Evolutionary conservation across 2,113 vertebrate species (phyloP).

Genomic region (Daubentonia madagascariensis): DNA sequence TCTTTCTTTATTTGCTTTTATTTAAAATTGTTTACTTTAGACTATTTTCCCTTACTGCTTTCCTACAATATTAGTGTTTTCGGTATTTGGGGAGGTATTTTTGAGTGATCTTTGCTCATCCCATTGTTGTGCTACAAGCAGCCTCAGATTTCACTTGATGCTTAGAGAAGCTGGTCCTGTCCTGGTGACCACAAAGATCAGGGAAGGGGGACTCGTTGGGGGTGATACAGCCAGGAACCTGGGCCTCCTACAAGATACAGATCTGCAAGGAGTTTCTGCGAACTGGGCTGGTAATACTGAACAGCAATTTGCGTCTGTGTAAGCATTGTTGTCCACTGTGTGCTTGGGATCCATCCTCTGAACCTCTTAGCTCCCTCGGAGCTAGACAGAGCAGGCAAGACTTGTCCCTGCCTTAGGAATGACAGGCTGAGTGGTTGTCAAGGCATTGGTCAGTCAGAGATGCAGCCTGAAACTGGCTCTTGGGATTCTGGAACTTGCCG

Average conservation of each 20-base stretch:
- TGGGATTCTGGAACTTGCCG: fast-evolving
- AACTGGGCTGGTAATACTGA: not conserved
- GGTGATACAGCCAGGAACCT: not conserved
- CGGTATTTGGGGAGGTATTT: not conserved
- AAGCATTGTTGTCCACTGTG: fast-evolving
- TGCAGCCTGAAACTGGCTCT: not conserved
- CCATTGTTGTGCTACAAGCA: not conserved
- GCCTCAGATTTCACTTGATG: not conserved
- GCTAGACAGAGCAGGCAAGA: not conserved
- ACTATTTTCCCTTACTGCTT: not conserved
- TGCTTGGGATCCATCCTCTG: not conserved
- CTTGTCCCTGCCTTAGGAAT: not conserved
- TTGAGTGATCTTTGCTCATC: not conserved
- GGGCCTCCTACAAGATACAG: not conserved
- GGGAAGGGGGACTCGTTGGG: not conserved
- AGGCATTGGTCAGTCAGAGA: not conserved
- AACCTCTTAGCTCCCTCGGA: not conserved
- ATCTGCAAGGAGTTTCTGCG: not conserved
- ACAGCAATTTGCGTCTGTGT: fast-evolving
- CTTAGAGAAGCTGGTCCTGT: not conserved
- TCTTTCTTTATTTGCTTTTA: not conserved
- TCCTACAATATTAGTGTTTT: not conserved
- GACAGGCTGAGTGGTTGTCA: not conserved
- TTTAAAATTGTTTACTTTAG: not conserved
- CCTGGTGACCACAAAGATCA: not conserved